A percentile compares a stretch with the other conserved stretches of the same genome.
These are phyloP conservation scores for Bubo bubo DNA, from an alignment of 2,113 vertebrate species.

Conservation along the genomic window DNA sequence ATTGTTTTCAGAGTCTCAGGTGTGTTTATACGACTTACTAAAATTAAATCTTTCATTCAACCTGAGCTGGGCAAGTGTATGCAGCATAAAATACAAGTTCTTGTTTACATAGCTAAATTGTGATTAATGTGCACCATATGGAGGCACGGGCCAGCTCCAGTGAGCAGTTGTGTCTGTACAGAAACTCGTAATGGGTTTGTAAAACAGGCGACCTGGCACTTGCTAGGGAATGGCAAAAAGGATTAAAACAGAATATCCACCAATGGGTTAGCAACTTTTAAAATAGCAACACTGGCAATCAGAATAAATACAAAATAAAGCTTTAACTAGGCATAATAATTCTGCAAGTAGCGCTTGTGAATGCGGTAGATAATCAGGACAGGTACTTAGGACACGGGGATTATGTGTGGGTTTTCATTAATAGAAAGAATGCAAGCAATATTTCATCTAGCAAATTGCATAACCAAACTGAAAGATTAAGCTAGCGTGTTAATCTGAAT, in stretches of 20 bases:
- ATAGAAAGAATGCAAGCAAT: neutral
- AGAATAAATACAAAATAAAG: slow-evolving; percentile 32
- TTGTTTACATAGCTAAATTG: slow-evolving; percentile 55
- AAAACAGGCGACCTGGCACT: neutral
- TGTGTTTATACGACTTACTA: neutral
- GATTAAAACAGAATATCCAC: slow-evolving; percentile 45
- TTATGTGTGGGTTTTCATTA: slow-evolving; percentile 36
- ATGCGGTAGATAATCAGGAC: neutral
- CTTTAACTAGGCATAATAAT: slow-evolving; percentile 2
- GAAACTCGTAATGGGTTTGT: slow-evolving; percentile 20
- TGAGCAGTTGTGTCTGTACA: slow-evolving; percentile 25
- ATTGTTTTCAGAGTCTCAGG: slow-evolving; percentile 12
- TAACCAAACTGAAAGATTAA: slow-evolving; percentile 6
- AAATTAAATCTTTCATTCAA: slow-evolving; percentile 59
- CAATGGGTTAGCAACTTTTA: neutral
- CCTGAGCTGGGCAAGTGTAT: slow-evolving; percentile 1
- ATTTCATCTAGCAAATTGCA: slow-evolving; percentile 12
- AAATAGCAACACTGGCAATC: slow-evolving; percentile 26
- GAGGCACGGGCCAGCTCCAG: slow-evolving; percentile 31
- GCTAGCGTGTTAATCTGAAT: neutral
- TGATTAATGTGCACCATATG: slow-evolving; percentile 67
- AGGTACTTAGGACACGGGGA: neutral
- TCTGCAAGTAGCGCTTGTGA: neutral
- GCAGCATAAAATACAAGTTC: slow-evolving; percentile 38
- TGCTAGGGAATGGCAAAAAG: neutral